Conservation (phyloP, 2,113 vertebrate species). For the Periophthalmus modestus region DNA sequence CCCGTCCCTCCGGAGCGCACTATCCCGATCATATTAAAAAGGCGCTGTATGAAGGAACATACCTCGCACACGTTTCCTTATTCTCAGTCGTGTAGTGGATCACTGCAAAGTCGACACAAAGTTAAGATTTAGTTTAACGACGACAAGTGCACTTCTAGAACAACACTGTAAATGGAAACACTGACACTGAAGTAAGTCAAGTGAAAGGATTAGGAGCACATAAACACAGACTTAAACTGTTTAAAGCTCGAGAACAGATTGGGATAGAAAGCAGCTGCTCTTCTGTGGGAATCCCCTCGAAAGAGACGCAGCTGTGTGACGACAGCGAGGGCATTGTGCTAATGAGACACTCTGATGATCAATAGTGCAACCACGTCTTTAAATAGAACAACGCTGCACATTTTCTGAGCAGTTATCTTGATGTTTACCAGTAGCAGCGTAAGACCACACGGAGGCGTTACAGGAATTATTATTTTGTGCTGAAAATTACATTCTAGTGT, state of each 20-base stretch:
- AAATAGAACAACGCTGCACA: not conserved
- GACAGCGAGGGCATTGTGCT: not conserved
- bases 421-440: too few relatives aligned
- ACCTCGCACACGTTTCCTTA: constrained; percentile 83
- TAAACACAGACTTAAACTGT: constrained; percentile 10
- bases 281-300: constrained; percentile 5
- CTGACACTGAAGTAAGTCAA: constrained; percentile 2
- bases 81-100: constrained; percentile 81
- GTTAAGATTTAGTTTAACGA: not conserved
- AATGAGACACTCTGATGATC: not conserved
- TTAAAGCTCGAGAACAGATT: constrained; percentile 1
- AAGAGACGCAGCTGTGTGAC: not conserved
- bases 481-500: too few relatives aligned
- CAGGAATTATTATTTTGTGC: too few relatives aligned
- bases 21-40: not conserved
- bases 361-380: too few relatives aligned
- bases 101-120: constrained; percentile 64
- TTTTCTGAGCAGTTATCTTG: not conserved
- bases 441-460: too few relatives aligned
- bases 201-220: not conserved
- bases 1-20: not conserved
- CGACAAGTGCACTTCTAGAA: not conserved
- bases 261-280: constrained; percentile 53
- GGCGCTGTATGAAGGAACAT: constrained; percentile 7
- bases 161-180: not conserved